These are phyloP conservation scores for Liparis tanakae DNA, from an alignment of 2,797 vertebrate genomes.

Conservation along the genomic window DNA sequence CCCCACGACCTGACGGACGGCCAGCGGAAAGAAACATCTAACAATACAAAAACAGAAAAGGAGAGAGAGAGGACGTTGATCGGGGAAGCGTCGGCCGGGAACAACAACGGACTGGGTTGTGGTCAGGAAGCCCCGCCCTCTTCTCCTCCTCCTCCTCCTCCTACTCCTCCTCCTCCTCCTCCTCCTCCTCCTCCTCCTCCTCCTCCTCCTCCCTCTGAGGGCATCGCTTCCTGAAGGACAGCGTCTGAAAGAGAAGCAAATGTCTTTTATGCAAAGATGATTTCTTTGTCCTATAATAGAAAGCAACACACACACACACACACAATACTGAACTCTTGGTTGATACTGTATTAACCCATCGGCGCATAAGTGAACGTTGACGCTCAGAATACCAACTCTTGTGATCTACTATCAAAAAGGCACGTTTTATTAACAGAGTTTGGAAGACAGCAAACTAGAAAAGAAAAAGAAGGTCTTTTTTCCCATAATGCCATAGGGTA, in stretches of 20 bases:
- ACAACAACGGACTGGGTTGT: conserved; percentile 70
- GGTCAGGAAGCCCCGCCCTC: conserved; percentile 59
- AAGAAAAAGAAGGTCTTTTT: conserved; percentile 36
- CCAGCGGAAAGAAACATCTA: conserved; percentile 64
- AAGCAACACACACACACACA: conserved; percentile 49
- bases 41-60: background rate
- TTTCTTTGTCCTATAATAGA: conserved; percentile 72
- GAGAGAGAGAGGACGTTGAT: conserved; percentile 17
- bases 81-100: conserved; percentile 53
- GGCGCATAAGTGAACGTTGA: conserved; percentile 65
- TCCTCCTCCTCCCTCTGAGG: conserved; percentile 34
- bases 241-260: conserved; percentile 80
- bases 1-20: conserved; percentile 75
- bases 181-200: conserved; percentile 28
- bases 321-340: conserved; percentile 57
- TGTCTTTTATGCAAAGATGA: conserved; percentile 87
- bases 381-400: conserved; percentile 81
- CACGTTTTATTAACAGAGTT: conserved; percentile 56
- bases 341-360: conserved; percentile 75
- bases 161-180: conserved; percentile 72
- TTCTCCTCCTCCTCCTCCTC: conserved; percentile 68
- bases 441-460: conserved; percentile 38
- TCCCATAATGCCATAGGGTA: conserved; percentile 77
- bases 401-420: conserved; percentile 78
- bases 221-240: conserved; percentile 73